A percentile compares a stretch with the other conserved stretches of the same genome.
Evolutionary conservation across 2,113 vertebrate species (phyloP).

Genomic region (Trematomus loennbergii): DNA sequence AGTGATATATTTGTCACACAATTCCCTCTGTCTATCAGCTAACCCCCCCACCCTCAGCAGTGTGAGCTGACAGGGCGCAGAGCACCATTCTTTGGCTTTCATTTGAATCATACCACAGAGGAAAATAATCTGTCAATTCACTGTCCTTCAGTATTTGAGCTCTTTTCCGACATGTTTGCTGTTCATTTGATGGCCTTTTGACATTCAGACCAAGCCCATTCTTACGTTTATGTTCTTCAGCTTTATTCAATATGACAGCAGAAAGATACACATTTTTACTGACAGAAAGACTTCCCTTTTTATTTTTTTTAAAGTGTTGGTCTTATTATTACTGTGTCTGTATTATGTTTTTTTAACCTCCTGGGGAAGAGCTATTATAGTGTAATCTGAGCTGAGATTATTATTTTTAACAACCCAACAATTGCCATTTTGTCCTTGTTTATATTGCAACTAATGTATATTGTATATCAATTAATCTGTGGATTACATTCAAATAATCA

Average conservation of each 20-base stretch:
- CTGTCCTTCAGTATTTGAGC: not conserved
- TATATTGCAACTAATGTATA: not conserved
- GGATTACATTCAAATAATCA: not conserved
- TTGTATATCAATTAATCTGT: not conserved
- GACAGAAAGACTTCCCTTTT: no score
- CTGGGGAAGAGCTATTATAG: not conserved
- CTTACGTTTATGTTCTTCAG: not conserved
- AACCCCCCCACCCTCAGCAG: not conserved
- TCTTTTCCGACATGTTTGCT: no score
- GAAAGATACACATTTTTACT: not conserved
- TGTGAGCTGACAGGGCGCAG: not conserved
- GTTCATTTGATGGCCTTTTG: not conserved
- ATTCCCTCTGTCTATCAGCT: conserved; percentile 13
- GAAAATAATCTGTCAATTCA: not conserved
- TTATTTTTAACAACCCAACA: not conserved
- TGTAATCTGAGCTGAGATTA: not conserved
- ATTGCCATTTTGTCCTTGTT: not conserved
- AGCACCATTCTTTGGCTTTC: not conserved
- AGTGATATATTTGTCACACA: not conserved
- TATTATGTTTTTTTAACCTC: not conserved
- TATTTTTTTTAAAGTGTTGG: no score
- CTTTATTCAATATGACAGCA: not conserved
- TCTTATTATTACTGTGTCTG: no score
- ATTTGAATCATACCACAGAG: not conserved
- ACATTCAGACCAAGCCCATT: not conserved